Base-by-base conservation (phyloP, 1,140 invertebrate genomes). In the Penaeus chinensis region DNA sequence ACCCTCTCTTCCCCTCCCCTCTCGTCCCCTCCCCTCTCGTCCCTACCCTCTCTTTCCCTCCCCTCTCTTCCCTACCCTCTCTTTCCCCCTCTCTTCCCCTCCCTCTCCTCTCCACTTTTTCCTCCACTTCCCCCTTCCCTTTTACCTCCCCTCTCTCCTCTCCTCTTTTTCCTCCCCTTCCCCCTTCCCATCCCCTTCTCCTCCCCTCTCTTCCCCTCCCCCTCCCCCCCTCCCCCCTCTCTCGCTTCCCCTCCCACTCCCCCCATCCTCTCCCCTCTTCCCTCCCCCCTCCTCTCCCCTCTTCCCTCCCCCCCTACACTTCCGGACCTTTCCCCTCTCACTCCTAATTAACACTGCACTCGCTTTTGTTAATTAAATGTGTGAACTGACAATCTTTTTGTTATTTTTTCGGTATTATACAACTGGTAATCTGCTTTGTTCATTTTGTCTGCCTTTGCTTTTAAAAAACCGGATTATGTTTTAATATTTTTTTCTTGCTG, bases 111-210 rank as follows among this genome's bases (percentile, higher is more conserved):
- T 37, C 32, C 27, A 20, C 61, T n/a, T 24, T 20, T 63, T 37
- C 13, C 81, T 2, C 37, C 37, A 3, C 37, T 37, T 4, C 4
- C 4, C 60, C 42, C 74, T 47, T 27, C 61, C 66, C 54, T 42
- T 71, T 74, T 84, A 60, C 37, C 37, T 24, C 62, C 42, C 83
- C 42, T 84, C 61, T 63, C 19, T 63, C 54, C 27, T 85, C 61
- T 24, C 78, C 61, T 85, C 84, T 66, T 37, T 74, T 63, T 37
- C 74, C 78, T 66, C 84, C 24, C 63, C 76, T 85, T 61, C 42
- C 42, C 84, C 32, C 74, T 24, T 11, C 54, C 60, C 84, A 7
- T 78, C n/a, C 71, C 24, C 24, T 24, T 27, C 27, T 47, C 19
- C 22, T 65, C 71, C 82, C 65, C 32, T 42, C 69, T 74, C 42